phyloP scores from a whole-genome alignment of 2,888 invertebrate genomes.

The Ecliptopera silaceata region DNA sequence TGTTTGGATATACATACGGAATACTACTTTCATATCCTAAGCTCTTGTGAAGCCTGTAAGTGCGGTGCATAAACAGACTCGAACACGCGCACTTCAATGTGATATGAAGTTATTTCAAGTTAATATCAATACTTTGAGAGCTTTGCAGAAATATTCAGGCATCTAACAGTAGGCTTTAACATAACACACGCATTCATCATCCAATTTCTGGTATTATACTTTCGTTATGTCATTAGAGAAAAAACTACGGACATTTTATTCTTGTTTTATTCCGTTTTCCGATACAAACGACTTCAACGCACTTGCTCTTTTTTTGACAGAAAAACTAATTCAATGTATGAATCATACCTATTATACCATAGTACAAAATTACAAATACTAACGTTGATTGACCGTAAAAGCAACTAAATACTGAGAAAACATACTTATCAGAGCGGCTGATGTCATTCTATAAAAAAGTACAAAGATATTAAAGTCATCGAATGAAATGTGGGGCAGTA shows the following conservation, averaged over 20 bases:
- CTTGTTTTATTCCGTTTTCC: no score
- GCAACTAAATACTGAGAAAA: slow-evolving; percentile 6
- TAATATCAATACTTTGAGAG: slow-evolving; percentile 9
- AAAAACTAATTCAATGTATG: background rate
- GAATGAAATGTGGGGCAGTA: slow-evolving; percentile 43
- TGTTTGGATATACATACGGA: slow-evolving; percentile 63
- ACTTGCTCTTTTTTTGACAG: background rate
- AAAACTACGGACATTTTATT: no score
- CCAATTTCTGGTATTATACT: no score
- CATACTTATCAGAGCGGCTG: slow-evolving; percentile 4
- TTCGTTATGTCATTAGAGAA: background rate
- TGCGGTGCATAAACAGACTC: slow-evolving; percentile 45
- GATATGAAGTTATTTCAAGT: slow-evolving; percentile 39
- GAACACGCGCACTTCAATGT: slow-evolving; percentile 28
- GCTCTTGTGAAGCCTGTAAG: slow-evolving; percentile 49
- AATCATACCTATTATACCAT: no score
- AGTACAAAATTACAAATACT: background rate
- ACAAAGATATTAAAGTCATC: slow-evolving; percentile 32
- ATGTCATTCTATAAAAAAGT: slow-evolving; percentile 37
- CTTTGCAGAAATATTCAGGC: slow-evolving; percentile 14
- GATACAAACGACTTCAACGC: slow-evolving; percentile 31
- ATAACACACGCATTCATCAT: no score
- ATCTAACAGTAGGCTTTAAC: background rate
- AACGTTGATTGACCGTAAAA: background rate
- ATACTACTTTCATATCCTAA: slow-evolving; percentile 72